A percentile compares a stretch with the other conserved stretches of the same genome.
These are phyloP conservation scores for Drosophila antonietae DNA, from an alignment of 2,888 invertebrate species.

Conservation along the genomic window DNA sequence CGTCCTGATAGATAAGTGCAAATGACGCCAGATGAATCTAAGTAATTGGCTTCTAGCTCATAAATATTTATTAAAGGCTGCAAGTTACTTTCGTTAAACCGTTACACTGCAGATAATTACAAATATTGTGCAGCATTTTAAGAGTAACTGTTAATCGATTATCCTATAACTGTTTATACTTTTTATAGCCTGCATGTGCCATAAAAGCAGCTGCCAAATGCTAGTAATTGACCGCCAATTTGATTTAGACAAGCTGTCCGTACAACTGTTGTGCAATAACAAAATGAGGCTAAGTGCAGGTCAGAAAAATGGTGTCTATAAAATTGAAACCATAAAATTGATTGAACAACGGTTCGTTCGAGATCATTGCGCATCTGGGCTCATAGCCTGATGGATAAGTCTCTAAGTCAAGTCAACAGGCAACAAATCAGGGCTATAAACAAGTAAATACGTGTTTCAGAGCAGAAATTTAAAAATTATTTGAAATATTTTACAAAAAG, in stretches of 20 bases:
- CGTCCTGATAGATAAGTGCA: not conserved
- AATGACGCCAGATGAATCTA: not conserved
- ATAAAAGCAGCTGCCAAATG: constrained; percentile 44
- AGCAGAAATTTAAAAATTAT: not conserved
- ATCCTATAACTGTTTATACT: not conserved
- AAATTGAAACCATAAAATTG: constrained; percentile 26
- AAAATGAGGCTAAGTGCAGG: constrained; percentile 36
- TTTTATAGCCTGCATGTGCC: constrained; percentile 8
- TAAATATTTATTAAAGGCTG: not conserved
- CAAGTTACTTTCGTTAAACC: not conserved
- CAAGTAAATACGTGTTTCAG: too few relatives aligned
- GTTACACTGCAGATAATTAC: not conserved
- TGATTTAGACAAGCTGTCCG: constrained; percentile 8
- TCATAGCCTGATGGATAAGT: not conserved
- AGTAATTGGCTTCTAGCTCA: too few relatives aligned
- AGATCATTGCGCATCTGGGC: constrained; percentile 1
- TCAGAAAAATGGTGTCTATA: constrained; percentile 16
- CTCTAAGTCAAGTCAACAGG: not conserved
- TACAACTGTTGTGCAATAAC: not conserved
- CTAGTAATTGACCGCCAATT: constrained; percentile 42
- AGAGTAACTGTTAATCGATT: constrained; percentile 3
- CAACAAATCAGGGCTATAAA: not conserved
- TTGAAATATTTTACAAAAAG: not conserved
- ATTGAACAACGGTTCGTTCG: constrained; percentile 13
- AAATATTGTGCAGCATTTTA: not conserved